Conservation (phyloP, 2,888 invertebrate genomes). For the Drosophila nigricruria region DNA sequence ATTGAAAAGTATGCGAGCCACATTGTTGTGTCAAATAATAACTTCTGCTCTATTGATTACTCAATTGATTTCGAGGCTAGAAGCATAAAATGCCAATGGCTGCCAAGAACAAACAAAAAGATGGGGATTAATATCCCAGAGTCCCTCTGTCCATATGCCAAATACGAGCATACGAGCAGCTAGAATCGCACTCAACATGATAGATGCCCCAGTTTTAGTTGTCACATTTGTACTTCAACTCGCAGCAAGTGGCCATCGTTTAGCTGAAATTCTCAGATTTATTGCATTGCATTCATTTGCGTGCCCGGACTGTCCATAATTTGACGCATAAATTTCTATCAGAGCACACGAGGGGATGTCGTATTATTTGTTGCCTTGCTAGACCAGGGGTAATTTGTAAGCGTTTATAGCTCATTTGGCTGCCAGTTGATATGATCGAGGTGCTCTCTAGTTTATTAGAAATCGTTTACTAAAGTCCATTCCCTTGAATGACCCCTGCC, state of each 20-base stretch:
- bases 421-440: slow-evolving; percentile 67
- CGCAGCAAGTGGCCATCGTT: slow-evolving; percentile 25
- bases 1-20: slow-evolving; percentile 51
- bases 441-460: slow-evolving; percentile 46
- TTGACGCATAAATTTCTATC: slow-evolving; percentile 72
- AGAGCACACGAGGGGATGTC: slow-evolving; percentile 34
- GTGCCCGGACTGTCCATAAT: slow-evolving; percentile 65
- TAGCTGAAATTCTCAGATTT: slow-evolving; percentile 53
- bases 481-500: slow-evolving; percentile 14
- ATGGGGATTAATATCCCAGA: background rate
- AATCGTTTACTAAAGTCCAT: slow-evolving; percentile 37
- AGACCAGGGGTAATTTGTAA: slow-evolving; percentile 39
- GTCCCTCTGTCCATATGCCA: background rate
- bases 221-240: slow-evolving; percentile 35
- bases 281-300: slow-evolving; percentile 68
- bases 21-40: slow-evolving; percentile 69
- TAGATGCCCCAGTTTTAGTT: slow-evolving; percentile 7
- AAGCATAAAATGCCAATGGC: slow-evolving; percentile 25
- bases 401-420: slow-evolving; percentile 76
- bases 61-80: slow-evolving; percentile 77
- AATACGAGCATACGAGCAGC: background rate
- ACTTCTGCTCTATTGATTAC: slow-evolving; percentile 82
- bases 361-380: slow-evolving; percentile 24
- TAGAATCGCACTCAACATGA: slow-evolving; percentile 10
- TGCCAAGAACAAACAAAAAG: slow-evolving; percentile 4